These are phyloP conservation scores for Cecidostiba fungosa DNA, from an alignment of 2,888 invertebrate species.

Conservation along the genomic window DNA sequence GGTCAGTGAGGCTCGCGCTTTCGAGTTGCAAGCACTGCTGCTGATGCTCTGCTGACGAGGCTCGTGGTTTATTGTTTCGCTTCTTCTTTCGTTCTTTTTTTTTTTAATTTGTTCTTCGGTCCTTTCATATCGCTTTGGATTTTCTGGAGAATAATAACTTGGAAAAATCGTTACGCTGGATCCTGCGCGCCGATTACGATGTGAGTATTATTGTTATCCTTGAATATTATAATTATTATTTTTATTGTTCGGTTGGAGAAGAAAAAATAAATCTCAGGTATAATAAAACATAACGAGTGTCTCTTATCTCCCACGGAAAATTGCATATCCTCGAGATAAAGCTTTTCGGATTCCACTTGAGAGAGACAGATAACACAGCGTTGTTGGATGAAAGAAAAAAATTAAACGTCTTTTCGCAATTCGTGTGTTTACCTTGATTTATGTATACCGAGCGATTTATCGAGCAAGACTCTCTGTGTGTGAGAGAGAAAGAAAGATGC, in stretches of 20 bases:
- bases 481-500: background rate
- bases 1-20: conserved; percentile 78
- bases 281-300: background rate
- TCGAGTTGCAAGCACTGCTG: conserved; percentile 74
- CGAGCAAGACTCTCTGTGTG: background rate
- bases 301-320: background rate
- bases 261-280: background rate
- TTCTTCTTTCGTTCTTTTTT: background rate
- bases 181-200: background rate
- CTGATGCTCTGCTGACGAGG: background rate
- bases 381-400: no score
- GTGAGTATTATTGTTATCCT: background rate
- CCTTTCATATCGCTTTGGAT: background rate
- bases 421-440: conserved; percentile 7
- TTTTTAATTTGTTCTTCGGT: background rate
- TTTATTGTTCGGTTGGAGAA: no score
- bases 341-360: background rate
- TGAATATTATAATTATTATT: no score
- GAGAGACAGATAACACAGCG: background rate
- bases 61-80: background rate
- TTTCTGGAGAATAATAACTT: background rate
- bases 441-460: background rate
- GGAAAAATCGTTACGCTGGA: background rate
- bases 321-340: background rate
- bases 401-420: no score